Conservation (phyloP, 53 echinoderm and acorn worm species). For the Echinometra lucunter region DNA sequence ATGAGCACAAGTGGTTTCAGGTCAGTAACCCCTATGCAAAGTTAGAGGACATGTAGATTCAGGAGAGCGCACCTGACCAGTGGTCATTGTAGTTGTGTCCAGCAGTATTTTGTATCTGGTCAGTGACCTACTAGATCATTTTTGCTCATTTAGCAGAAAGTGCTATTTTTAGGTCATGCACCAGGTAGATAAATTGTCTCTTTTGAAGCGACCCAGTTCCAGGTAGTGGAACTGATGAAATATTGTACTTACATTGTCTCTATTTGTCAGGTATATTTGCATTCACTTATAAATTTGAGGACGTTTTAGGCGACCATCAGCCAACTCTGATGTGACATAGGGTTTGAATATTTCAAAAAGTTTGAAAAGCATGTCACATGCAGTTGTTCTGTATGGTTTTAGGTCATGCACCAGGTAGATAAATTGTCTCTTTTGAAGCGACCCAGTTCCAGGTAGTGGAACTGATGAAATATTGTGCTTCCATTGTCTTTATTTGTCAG, state of each 20-base stretch:
- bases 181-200: not conserved
- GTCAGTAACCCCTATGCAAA: slow-evolving; percentile 45
- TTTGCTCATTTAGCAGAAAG: not conserved
- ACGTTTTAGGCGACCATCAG: not conserved
- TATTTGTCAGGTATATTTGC: not conserved
- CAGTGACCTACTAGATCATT: not conserved
- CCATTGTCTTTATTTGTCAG: not conserved
- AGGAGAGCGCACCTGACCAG: not conserved
- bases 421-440: too few species aligned
- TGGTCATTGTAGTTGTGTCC: not conserved
- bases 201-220: not conserved
- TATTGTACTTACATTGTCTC: not conserved
- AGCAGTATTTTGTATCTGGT: not conserved
- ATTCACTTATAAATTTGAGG: not conserved
- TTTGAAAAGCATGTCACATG: not conserved
- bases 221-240: not conserved
- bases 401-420: not conserved
- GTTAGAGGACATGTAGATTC: not conserved
- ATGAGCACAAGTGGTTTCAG: slow-evolving; percentile 32
- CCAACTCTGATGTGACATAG: not conserved
- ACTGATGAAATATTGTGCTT: too few species aligned
- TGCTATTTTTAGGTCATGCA: not conserved
- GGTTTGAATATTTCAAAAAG: not conserved
- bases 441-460: too few species aligned
- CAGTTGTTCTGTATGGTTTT: not conserved